A percentile compares a stretch with the other conserved stretches of the same genome.
Evolutionary conservation across 2,888 invertebrate genomes (phyloP).

Genomic region (Creontiades dilutus): DNA sequence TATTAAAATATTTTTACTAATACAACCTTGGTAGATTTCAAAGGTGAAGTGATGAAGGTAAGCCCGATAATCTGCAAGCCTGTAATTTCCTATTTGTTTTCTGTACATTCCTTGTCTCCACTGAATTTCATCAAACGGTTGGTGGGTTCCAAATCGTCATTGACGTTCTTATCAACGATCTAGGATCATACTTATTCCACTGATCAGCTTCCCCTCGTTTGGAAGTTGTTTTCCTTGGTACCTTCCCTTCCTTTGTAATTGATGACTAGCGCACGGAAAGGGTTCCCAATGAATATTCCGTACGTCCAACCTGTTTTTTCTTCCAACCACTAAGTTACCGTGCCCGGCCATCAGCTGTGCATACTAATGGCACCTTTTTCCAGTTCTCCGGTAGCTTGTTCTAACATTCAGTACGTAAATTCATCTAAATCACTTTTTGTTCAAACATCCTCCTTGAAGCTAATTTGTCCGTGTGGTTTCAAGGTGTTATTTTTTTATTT

Average conservation of each 20-base stretch:
- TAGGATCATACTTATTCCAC: conserved; percentile 38
- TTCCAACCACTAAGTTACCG: conserved; percentile 63
- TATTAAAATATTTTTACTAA: too few species aligned
- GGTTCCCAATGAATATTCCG: conserved; percentile 59
- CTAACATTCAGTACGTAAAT: conserved; percentile 69
- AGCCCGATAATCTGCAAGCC: too few species aligned
- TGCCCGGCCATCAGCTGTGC: conserved; percentile 59
- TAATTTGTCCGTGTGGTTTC: conserved; percentile 66
- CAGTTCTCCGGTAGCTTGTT: conserved; percentile 63
- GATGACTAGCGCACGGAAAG: conserved; percentile 59
- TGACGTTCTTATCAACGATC: neutral
- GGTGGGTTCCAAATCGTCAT: neutral
- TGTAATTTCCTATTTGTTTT: too few species aligned
- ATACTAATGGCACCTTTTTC: conserved; percentile 56
- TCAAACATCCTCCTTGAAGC: conserved; percentile 65
- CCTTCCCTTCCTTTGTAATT: conserved; percentile 57
- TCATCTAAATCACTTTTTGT: conserved; percentile 70
- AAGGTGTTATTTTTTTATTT: conserved; percentile 61
- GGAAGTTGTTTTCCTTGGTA: conserved; percentile 46
- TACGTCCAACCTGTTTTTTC: conserved; percentile 60
- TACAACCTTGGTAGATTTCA: too few species aligned
- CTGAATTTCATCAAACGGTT: too few species aligned
- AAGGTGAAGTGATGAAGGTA: too few species aligned
- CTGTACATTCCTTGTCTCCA: too few species aligned
- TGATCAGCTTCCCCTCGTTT: neutral